Conservation (phyloP, 2,888 invertebrate genomes). For the Cecidostiba fungosa region DNA sequence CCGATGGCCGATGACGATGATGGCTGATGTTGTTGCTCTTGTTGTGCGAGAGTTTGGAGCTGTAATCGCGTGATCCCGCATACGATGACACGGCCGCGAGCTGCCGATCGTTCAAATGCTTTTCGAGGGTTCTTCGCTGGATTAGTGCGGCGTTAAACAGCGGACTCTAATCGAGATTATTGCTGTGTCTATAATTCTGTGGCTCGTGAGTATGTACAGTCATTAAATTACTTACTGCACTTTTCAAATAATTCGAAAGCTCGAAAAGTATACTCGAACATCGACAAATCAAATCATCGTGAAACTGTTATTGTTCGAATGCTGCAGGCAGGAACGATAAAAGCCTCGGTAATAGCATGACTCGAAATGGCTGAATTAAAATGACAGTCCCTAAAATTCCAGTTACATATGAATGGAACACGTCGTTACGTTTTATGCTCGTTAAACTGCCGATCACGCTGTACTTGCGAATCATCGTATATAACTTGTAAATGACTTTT, state of each 20-base stretch:
- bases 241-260: constrained; percentile 1
- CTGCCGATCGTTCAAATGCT: background rate
- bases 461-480: background rate
- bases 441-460: background rate
- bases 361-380: constrained; percentile 46
- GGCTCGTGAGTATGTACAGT: too few species aligned
- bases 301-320: constrained; percentile 49
- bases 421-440: background rate
- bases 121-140: background rate
- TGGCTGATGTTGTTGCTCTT: constrained; percentile 58
- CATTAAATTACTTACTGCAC: background rate
- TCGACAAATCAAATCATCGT: constrained; percentile 52
- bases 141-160: background rate
- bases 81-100: constrained; percentile 50
- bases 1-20: constrained; percentile 76
- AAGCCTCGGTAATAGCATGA: constrained; percentile 53
- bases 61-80: constrained; percentile 72
- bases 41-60: constrained; percentile 24
- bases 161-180: background rate
- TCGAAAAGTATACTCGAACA: background rate
- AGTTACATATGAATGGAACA: constrained; percentile 4
- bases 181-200: background rate
- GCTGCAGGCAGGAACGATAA: constrained; percentile 36
- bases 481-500: background rate
- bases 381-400: constrained; percentile 46